phyloP scores from a whole-genome alignment of 2,797 vertebrate species.

The Chelmon rostratus region DNA sequence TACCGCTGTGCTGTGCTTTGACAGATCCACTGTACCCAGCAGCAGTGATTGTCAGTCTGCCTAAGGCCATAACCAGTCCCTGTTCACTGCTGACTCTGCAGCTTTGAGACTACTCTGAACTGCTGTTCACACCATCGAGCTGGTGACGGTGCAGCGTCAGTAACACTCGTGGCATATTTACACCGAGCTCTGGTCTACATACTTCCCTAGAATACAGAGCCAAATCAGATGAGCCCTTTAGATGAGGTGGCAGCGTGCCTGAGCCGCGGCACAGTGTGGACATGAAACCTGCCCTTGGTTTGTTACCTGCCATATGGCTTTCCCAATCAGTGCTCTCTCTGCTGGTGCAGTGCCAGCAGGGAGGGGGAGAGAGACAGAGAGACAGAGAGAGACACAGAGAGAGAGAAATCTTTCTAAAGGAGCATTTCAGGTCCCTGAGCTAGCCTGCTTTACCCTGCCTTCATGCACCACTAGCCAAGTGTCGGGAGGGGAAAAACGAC shows the following conservation, averaged over 20 bases:
- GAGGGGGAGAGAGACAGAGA: not conserved
- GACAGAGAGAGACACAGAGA: not conserved
- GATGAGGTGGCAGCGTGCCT: slow-evolving; percentile 71
- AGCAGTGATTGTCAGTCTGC: slow-evolving; percentile 43
- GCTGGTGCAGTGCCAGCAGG: slow-evolving; percentile 64
- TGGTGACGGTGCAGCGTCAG: slow-evolving; percentile 44
- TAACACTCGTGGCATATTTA: slow-evolving; percentile 45
- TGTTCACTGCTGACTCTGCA: slow-evolving; percentile 43
- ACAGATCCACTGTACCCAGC: slow-evolving; percentile 17
- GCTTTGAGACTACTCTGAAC: slow-evolving; percentile 31
- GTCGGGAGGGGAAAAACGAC: slow-evolving; percentile 19
- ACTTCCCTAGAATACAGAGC: slow-evolving; percentile 35
- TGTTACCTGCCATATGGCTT: slow-evolving; percentile 83
- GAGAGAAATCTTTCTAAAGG: slow-evolving; percentile 21
- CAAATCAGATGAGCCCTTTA: slow-evolving; percentile 63
- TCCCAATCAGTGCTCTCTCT: slow-evolving; percentile 68
- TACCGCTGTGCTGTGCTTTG: slow-evolving; percentile 2
- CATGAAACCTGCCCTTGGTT: slow-evolving; percentile 72
- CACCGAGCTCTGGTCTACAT: slow-evolving; percentile 40
- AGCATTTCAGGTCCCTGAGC: slow-evolving; percentile 47
- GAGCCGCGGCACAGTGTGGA: slow-evolving; percentile 59
- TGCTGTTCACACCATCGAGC: slow-evolving; percentile 32
- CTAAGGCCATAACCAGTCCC: slow-evolving; percentile 38
- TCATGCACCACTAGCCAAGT: slow-evolving; percentile 39
- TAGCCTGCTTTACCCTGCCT: slow-evolving; percentile 32